A percentile compares a stretch with the other conserved stretches of the same genome.
Evolutionary conservation across 92 coral and sea anemone genomes (phyloP).

Genomic region (Chrysogorgia sp.): DNA sequence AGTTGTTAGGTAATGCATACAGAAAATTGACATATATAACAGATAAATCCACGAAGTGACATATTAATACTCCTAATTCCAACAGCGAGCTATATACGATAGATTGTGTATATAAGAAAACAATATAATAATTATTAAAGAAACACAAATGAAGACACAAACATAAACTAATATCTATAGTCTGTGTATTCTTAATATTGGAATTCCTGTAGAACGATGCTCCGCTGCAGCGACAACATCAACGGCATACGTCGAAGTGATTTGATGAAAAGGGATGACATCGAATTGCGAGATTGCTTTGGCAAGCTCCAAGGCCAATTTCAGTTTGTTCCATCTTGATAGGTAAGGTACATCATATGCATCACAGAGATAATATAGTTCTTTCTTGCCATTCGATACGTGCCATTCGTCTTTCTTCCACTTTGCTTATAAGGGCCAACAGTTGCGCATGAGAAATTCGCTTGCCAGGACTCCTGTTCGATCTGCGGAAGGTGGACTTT

Average conservation of each 20-base stretch:
- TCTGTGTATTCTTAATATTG: conserved; percentile 9
- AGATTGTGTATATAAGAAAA: too few relatives aligned
- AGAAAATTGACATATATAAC: too few relatives aligned
- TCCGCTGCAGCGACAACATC: background rate
- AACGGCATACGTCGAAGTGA: conserved; percentile 9
- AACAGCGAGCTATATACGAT: too few relatives aligned
- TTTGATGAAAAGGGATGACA: conserved; percentile 16
- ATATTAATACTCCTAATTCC: too few relatives aligned
- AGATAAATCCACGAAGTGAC: too few relatives aligned
- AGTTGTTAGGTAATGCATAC: too few relatives aligned
- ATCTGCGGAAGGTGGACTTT: conserved; percentile 25
- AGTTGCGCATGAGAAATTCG: conserved; percentile 4
- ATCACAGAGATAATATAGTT: background rate
- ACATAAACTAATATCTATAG: background rate
- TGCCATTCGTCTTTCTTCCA: background rate
- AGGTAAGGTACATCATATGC: conserved; percentile 7
- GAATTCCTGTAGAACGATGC: background rate
- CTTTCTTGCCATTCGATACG: conserved; percentile 5
- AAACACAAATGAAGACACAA: background rate
- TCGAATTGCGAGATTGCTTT: background rate
- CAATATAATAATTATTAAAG: too few relatives aligned
- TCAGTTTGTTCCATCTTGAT: conserved; percentile 8
- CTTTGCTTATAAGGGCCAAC: background rate
- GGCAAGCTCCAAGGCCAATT: conserved; percentile 5
- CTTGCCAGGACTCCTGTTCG: conserved; percentile 12